A percentile compares a stretch with the other conserved stretches of the same genome.
phyloP scores from a whole-genome alignment of 2,113 vertebrate genomes.

The Mesoclemmys tuberculata region DNA sequence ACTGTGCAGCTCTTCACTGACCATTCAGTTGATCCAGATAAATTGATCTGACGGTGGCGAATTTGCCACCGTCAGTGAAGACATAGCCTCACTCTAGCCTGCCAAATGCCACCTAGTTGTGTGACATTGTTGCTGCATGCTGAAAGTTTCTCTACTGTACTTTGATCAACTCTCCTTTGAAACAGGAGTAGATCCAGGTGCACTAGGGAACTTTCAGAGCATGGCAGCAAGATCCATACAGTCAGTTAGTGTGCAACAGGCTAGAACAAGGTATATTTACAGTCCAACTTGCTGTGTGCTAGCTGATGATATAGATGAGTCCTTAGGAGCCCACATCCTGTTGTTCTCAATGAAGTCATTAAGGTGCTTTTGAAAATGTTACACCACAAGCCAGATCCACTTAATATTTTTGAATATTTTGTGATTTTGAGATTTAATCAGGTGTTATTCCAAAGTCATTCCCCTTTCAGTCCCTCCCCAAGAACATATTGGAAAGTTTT shows the following conservation, averaged over 20 bases:
- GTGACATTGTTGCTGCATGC: neutral
- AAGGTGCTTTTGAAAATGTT: neutral
- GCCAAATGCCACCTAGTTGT: neutral
- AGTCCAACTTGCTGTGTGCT: neutral
- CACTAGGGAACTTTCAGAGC: neutral
- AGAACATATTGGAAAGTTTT: neutral
- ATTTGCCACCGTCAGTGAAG: too few relatives aligned
- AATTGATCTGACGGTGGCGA: too few relatives aligned
- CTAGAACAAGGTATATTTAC: neutral
- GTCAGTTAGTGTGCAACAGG: neutral
- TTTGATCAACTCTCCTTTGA: neutral
- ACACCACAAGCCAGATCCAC: neutral
- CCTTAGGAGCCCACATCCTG: neutral
- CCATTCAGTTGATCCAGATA: too few relatives aligned
- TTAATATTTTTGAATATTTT: neutral
- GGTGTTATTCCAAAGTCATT: neutral
- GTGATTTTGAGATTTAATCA: neutral
- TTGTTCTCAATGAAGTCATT: neutral
- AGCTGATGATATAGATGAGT: neutral
- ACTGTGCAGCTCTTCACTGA: too few relatives aligned
- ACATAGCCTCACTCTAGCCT: neutral
- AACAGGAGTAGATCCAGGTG: neutral
- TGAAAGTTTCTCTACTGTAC: neutral
- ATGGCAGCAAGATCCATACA: neutral
- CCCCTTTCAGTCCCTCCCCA: neutral